Evolutionary conservation across 2,888 invertebrate genomes (phyloP).

Genomic region (Caenorhabditis sp.): DNA sequence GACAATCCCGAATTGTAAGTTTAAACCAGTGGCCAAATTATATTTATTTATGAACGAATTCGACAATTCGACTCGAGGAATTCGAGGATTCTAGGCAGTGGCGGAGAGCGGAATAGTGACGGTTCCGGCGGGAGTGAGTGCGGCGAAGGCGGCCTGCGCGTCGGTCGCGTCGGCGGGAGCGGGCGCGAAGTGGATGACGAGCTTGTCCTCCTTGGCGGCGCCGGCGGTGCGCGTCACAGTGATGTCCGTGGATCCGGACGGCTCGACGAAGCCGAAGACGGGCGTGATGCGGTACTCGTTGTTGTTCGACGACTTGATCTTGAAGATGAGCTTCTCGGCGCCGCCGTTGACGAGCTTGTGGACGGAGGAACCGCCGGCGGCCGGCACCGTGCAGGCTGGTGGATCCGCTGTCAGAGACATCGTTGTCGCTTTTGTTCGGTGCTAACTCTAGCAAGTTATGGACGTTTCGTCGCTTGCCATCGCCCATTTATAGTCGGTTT

Average conservation of each 20-base stretch:
- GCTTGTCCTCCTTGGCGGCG: constrained; percentile 58
- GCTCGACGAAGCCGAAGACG: constrained; percentile 68
- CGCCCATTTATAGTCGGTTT: no score
- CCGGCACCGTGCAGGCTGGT: constrained; percentile 60
- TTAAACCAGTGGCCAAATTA: background rate
- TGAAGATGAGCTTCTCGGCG: constrained; percentile 53
- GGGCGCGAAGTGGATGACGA: constrained; percentile 57
- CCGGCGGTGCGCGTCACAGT: constrained; percentile 60
- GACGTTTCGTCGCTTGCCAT: no score
- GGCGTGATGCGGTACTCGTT: constrained; percentile 66
- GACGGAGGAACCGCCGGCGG: constrained; percentile 57
- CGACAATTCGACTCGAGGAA: no score
- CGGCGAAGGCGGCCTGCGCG: constrained; percentile 59
- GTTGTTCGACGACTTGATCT: constrained; percentile 68
- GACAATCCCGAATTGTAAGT: constrained; percentile 79
- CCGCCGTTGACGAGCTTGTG: constrained; percentile 54
- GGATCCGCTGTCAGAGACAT: constrained; percentile 65
- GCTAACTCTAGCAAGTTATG: no score
- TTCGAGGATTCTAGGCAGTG: constrained; percentile 13
- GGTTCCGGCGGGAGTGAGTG: constrained; percentile 36
- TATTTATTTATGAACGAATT: background rate
- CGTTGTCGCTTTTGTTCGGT: no score
- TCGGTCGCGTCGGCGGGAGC: constrained; percentile 61
- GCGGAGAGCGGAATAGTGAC: constrained; percentile 56
- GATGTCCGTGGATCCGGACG: constrained; percentile 55